Base-by-base conservation (phyloP, 1,140 invertebrate species). In the Procambarus clarkii region DNA sequence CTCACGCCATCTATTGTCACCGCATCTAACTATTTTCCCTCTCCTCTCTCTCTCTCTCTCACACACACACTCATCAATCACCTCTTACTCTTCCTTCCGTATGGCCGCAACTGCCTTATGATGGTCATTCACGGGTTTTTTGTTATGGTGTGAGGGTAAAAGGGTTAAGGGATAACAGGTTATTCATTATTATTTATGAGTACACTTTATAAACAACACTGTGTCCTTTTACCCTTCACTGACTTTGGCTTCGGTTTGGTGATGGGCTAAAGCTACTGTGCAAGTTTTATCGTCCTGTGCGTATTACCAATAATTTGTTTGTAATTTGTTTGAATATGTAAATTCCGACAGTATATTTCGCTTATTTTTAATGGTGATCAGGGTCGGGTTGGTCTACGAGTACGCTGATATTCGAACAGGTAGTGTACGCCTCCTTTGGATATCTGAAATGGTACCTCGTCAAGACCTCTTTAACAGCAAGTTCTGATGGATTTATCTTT, bases 191-290 rank as follows among this genome's bases (percentile, higher is more conserved):
- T 21, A 15, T 58, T 81, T 15, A 4, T 13, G 44, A 69, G 15
- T 69, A 83, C 7, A 69, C 69, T 83, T n/a, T n/a, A 60, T 83
- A 83, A 83, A 83, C 81, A 83, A 69, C 5, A 45, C 81, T 83
- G 81, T 69, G 81, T 83, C 46, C 81, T 58, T 45, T 69, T 69
- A n/a, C 34, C n/a, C 46, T 13, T 11, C 34, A 46, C 46, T 15
- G 3, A 3, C 45, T 15, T 0, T 18, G 21, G 13, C 13, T 64
- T 83, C 3, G 34, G n/a, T 8, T 2, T 74, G 34, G 11, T 34
- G 2, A 74, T 74, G 5, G 24, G 7, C 8, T 24, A 60, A 44
- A 11, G 24, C 34, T 54, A 21, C n/a, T 8, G 0, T 11, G 34
- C n/a, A 82, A 60, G 11, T 82, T 60, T 24, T 2, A 60, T 54